Percentiles rank a stretch among this genome's conserved stretches.
Conservation (phyloP, 2,113 vertebrate genomes). For the Psilopsiagon aymara region DNA sequence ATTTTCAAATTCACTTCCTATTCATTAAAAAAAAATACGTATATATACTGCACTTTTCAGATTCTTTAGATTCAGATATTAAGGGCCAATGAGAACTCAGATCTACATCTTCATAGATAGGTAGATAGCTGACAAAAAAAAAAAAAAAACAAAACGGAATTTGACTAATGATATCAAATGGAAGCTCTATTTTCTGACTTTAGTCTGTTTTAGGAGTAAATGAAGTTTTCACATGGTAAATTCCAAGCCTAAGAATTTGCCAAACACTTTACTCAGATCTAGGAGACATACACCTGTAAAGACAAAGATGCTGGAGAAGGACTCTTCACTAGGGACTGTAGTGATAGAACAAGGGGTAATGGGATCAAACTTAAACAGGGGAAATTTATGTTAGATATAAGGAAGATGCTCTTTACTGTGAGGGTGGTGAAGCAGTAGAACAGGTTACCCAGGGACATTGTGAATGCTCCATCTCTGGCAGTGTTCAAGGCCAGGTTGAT, state of each 20-base stretch:
- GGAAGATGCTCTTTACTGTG: not conserved
- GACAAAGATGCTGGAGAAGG: not conserved
- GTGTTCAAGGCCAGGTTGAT: not conserved
- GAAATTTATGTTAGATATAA: not conserved
- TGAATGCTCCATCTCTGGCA: not conserved
- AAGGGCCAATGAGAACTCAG: not conserved
- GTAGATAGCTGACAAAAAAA: not conserved
- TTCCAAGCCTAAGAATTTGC: not conserved
- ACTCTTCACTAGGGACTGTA: not conserved
- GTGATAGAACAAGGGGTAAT: not conserved
- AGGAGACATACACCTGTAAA: not conserved
- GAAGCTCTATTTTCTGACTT: not conserved
- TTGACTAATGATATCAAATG: not conserved
- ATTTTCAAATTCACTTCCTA: not conserved
- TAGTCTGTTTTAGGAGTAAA: not conserved
- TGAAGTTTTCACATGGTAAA: not conserved
- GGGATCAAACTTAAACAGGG: not conserved
- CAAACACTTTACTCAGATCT: not conserved
- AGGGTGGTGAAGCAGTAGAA: not conserved
- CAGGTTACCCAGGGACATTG: not conserved
- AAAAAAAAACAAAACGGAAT: not conserved
- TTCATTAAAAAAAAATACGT: not conserved
- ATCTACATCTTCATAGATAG: not conserved
- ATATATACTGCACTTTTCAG: not conserved
- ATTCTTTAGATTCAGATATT: not conserved